These are phyloP conservation scores for Pyrrhosoma nymphula DNA, from an alignment of 2,888 invertebrate species.

Conservation along the genomic window DNA sequence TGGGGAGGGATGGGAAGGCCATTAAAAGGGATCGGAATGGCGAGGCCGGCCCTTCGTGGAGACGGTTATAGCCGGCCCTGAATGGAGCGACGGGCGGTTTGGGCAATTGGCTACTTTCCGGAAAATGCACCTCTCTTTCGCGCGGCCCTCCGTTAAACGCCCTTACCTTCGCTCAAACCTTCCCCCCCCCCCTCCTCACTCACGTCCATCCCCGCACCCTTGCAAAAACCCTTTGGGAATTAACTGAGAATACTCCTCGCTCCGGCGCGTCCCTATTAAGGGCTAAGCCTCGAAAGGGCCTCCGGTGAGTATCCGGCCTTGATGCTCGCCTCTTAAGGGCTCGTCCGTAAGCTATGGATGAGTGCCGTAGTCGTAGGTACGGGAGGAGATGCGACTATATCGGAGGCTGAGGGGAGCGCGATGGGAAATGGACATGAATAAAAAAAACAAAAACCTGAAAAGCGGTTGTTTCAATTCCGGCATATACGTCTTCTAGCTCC, in stretches of 20 bases:
- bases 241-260: conserved; percentile 22
- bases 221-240: not conserved
- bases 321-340: not conserved
- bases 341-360: conserved; percentile 21
- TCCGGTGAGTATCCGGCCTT: not conserved
- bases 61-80: conserved; percentile 3
- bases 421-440: not conserved
- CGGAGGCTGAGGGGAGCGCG: not conserved
- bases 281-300: conserved; percentile 13
- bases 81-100: conserved; percentile 7
- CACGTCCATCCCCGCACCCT: not conserved
- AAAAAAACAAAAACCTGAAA: not conserved
- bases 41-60: not conserved
- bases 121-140: not conserved
- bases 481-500: not conserved
- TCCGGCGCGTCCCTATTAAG: conserved; percentile 20
- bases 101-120: not conserved
- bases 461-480: not conserved
- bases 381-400: not conserved
- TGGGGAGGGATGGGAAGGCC: not conserved
- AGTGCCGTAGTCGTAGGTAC: not conserved
- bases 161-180: not conserved
- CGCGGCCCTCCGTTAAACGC: not conserved
- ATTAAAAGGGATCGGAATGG: conserved; percentile 37
- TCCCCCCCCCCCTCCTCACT: not conserved